A percentile compares a stretch with the other conserved stretches of the same genome.
phyloP scores from a whole-genome alignment of 2,797 vertebrate genomes.

The Oreochromis mossambicus region DNA sequence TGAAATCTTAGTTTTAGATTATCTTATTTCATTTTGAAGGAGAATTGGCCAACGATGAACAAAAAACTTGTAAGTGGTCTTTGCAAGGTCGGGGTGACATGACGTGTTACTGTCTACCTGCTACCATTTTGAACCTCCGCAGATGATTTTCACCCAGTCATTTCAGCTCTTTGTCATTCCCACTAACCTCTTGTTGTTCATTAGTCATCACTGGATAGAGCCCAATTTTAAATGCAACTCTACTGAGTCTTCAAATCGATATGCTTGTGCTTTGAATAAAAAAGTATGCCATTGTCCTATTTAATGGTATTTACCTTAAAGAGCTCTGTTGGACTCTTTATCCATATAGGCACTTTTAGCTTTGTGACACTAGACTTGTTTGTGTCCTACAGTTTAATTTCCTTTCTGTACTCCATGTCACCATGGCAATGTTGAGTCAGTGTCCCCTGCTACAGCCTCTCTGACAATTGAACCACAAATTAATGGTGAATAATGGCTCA shows the following conservation, averaged over 20 bases:
- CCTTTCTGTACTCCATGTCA: background rate
- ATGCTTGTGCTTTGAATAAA: background rate
- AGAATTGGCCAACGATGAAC: background rate
- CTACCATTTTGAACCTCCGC: background rate
- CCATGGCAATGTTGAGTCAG: background rate
- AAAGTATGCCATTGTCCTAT: background rate
- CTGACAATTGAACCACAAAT: conserved; percentile 17
- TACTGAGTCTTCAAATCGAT: background rate
- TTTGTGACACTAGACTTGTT: background rate
- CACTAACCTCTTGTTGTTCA: background rate
- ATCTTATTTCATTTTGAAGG: background rate
- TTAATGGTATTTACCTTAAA: background rate
- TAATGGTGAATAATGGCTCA: conserved; percentile 9
- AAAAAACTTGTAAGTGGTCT: background rate
- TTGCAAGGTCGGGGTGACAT: background rate
- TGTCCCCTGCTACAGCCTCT: background rate
- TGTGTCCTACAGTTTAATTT: background rate
- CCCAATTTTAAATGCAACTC: background rate
- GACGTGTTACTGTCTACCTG: background rate
- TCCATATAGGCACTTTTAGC: background rate
- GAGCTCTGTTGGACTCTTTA: background rate
- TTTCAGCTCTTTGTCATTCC: background rate
- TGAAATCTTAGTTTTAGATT: background rate
- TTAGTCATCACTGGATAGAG: background rate
- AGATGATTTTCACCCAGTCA: background rate